A percentile compares a stretch with the other conserved stretches of the same genome.
These are phyloP conservation scores for Drosophila nannoptera DNA, from an alignment of 1,140 invertebrate genomes.

Conservation along the genomic window DNA sequence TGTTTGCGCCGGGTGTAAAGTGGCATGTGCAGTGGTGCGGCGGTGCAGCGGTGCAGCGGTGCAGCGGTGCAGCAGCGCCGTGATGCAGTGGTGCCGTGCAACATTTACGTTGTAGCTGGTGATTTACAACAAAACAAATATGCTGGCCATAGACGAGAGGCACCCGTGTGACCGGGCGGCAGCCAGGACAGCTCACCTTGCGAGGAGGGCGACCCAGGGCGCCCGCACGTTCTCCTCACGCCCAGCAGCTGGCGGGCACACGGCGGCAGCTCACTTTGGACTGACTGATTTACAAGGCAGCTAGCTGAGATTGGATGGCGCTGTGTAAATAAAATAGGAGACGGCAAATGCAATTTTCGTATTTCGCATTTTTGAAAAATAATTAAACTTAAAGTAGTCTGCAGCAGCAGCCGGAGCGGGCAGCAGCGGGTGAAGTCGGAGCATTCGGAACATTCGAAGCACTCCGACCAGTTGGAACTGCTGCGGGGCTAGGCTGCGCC, in stretches of 20 bases:
- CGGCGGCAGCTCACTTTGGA: conserved; percentile 28
- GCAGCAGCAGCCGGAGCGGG: conserved; percentile 13
- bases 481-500: background rate
- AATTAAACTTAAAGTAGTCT: conserved; percentile 69
- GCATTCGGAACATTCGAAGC: no score
- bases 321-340: conserved; percentile 75
- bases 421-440: conserved; percentile 14
- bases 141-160: conserved; percentile 38
- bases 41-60: conserved; percentile 17
- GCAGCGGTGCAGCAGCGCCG: conserved; percentile 47
- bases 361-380: conserved; percentile 73
- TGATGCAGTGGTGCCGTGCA: conserved; percentile 33
- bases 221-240: background rate
- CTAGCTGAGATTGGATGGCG: conserved; percentile 71
- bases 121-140: conserved; percentile 78
- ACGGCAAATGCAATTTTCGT: conserved; percentile 72
- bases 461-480: no score
- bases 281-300: conserved; percentile 77
- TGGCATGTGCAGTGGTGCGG: conserved; percentile 68
- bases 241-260: conserved; percentile 1
- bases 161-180: background rate
- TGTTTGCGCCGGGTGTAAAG: conserved; percentile 74
- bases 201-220: conserved; percentile 33
- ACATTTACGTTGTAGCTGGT: conserved; percentile 70
- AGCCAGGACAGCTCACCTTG: conserved; percentile 43